A percentile compares a stretch with the other conserved stretches of the same genome.
phyloP scores from a whole-genome alignment of 2,888 invertebrate species.

The Galeruca laticollis region DNA sequence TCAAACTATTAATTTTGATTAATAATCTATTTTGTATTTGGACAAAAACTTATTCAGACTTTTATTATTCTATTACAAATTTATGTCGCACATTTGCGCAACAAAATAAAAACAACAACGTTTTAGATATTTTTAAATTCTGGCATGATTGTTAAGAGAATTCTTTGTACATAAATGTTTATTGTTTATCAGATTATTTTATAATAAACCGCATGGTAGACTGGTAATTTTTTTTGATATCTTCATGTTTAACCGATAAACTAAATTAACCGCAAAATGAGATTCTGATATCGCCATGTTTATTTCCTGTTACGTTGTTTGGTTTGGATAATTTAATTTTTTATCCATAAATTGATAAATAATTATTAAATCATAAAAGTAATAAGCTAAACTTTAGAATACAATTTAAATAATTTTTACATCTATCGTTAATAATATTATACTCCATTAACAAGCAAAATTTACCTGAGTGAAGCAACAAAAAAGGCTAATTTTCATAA shows the following conservation, averaged over 20 bases:
- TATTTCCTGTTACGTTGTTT: constrained; percentile 47
- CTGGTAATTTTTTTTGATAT: constrained; percentile 35
- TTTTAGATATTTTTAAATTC: background rate
- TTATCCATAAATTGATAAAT: constrained; percentile 21
- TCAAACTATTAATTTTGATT: no score
- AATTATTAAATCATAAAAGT: constrained; percentile 20
- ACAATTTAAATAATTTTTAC: no score
- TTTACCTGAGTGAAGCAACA: no score
- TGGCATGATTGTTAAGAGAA: background rate
- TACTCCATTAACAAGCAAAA: no score
- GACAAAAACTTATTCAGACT: no score
- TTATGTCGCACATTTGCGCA: background rate
- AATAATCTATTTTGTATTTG: no score
- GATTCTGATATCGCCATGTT: constrained; percentile 48
- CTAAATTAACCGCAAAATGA: constrained; percentile 50
- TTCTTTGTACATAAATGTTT: constrained; percentile 3
- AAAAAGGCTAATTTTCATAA: no score
- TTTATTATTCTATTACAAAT: background rate
- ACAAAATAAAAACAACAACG: constrained; percentile 1
- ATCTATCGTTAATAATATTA: no score
- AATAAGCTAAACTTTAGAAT: no score
- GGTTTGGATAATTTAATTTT: constrained; percentile 13
- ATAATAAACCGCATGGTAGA: constrained; percentile 27
- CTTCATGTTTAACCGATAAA: constrained; percentile 42
- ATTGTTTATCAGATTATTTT: constrained; percentile 18